A percentile compares a stretch with the other conserved stretches of the same genome.
Conservation (phyloP, 2,113 vertebrate genomes). For the Mesembrinibis cayennensis region DNA sequence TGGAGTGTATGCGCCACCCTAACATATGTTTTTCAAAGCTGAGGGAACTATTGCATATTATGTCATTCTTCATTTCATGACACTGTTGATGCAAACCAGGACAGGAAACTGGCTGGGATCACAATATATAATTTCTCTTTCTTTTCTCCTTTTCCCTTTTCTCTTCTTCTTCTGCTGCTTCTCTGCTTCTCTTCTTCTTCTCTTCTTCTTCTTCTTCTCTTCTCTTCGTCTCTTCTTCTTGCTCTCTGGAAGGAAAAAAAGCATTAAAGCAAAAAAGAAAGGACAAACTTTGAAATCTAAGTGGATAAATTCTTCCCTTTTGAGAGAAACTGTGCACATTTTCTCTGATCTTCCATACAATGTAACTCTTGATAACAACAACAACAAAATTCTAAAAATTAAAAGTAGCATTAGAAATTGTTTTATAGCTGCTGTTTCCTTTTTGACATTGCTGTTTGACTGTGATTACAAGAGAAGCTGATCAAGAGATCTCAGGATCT, state of each 20-base stretch:
- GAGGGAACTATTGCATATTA: not conserved
- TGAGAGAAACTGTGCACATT: not conserved
- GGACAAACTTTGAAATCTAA: not conserved
- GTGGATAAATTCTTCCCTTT: not conserved
- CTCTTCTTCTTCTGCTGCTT: too few relatives aligned
- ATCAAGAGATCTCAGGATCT: slow-evolving; percentile 27
- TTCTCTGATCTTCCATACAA: not conserved
- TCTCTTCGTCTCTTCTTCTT: not conserved
- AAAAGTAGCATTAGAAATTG: not conserved
- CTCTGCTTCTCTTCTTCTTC: too few relatives aligned
- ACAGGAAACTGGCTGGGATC: slow-evolving; percentile 44
- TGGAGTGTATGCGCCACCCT: not conserved
- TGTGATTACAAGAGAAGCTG: not conserved
- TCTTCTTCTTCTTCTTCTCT: not conserved
- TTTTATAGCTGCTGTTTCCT: not conserved
- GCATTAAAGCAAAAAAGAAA: not conserved
- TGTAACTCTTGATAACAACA: not conserved
- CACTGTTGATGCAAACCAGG: slow-evolving; percentile 51
- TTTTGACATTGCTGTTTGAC: slow-evolving; percentile 9
- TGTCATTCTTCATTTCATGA: slow-evolving; percentile 37
- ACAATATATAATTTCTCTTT: not conserved
- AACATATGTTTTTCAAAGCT: slow-evolving; percentile 17
- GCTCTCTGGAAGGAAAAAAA: not conserved
- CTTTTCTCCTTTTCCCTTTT: not conserved
- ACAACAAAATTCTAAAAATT: not conserved